Evolutionary conservation across 2,888 invertebrate species (phyloP).

Genomic region (Lasioglossum calceatum): DNA sequence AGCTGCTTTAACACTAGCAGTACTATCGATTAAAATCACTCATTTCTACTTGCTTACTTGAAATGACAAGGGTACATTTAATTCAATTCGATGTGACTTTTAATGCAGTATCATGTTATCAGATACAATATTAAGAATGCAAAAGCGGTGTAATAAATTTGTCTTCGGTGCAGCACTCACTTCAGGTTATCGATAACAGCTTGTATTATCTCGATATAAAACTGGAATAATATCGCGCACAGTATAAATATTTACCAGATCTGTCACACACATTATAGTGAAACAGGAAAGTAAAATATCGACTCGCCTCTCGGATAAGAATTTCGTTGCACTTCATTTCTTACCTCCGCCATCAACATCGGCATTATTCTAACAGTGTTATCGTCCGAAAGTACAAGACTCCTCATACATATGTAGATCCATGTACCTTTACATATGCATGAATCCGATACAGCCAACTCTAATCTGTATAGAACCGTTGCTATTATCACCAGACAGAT

Average conservation of each 20-base stretch:
- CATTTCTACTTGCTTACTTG: neutral
- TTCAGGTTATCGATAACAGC: neutral
- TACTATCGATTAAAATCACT: neutral
- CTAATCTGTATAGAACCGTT: slow-evolving; percentile 2
- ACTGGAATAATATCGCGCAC: neutral
- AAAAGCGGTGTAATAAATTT: neutral
- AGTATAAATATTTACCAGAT: neutral
- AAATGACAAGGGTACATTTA: neutral
- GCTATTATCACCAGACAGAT: neutral
- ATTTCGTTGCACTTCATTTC: neutral
- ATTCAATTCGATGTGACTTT: neutral
- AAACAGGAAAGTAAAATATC: neutral
- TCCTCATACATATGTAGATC: slow-evolving; percentile 53
- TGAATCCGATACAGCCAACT: slow-evolving; percentile 31
- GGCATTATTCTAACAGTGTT: slow-evolving; percentile 9
- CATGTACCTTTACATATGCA: slow-evolving; percentile 57
- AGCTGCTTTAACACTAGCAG: neutral
- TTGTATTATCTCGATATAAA: neutral
- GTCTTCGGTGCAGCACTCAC: neutral
- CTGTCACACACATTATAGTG: neutral
- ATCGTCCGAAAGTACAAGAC: slow-evolving; percentile 34
- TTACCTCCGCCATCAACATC: slow-evolving; percentile 4
- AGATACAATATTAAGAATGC: neutral
- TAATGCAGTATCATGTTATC: neutral
- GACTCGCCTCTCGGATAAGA: neutral